A percentile compares a stretch with the other conserved stretches of the same genome.
Conservation (phyloP, 2,797 vertebrate species). For the Micrastur ruficollis region DNA sequence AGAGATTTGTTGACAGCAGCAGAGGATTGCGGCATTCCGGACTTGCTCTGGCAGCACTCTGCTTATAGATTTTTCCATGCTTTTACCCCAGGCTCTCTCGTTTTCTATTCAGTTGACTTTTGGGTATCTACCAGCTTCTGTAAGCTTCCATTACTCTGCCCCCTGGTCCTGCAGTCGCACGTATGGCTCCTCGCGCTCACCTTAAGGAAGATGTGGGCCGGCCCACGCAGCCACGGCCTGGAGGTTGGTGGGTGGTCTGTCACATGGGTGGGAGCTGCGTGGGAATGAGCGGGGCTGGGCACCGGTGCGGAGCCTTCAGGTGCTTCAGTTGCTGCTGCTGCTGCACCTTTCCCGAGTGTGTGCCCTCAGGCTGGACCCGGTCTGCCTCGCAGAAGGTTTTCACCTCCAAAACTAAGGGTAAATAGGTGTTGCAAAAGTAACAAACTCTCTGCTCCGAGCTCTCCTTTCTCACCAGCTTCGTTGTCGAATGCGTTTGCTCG, state of each 20-base stretch:
- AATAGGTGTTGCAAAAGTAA: neutral
- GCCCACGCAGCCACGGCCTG: fast-evolving
- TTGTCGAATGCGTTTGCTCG: too few relatives aligned
- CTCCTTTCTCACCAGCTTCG: neutral
- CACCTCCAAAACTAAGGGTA: neutral
- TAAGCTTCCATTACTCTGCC: neutral
- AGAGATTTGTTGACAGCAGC: neutral
- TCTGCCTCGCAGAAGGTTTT: neutral
- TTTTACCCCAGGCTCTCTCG: neutral
- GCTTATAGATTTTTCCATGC: neutral
- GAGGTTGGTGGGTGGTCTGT: neutral
- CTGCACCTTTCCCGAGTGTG: fast-evolving
- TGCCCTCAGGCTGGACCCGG: neutral
- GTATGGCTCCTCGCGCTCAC: fast-evolving
- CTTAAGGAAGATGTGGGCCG: fast-evolving
- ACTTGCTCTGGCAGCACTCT: neutral
- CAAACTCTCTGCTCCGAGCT: neutral
- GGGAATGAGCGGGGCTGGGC: fast-evolving
- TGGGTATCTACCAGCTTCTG: neutral
- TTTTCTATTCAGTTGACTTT: neutral
- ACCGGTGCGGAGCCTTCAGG: neutral
- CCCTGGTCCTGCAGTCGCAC: neutral
- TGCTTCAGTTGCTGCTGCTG: neutral
- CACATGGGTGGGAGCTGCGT: neutral
- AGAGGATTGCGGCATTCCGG: neutral